Evolutionary conservation across 1,140 invertebrate species (phyloP), one percentile per base, ranked within the genome.

Genomic region (Lepidurus arcticus): DNA sequence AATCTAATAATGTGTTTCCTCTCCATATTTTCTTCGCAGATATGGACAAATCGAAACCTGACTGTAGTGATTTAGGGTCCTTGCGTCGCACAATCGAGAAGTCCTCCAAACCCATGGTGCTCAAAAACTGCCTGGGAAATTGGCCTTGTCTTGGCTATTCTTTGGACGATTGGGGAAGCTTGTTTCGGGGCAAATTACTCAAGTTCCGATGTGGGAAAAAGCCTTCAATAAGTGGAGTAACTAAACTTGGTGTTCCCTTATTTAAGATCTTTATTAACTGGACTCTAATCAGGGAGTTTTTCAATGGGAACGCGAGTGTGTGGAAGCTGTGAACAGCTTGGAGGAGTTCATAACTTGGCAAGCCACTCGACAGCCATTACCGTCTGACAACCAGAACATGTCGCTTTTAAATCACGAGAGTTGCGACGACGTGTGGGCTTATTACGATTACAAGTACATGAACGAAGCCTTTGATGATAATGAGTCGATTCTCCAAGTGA

Each of bases 401-500:
- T 44, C 24, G 10, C 26, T 45, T 9, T 24, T 78, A 10, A 78
- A 44, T 47, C 24, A 34, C 7, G 13, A 26, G 11, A 79, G 73
- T 78, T 42, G 76, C 10, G 24, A 83, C 73, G 80, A 82, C 8
- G 81, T 87, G 76, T 94, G 92, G 90, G 88, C 90, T 84, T 95
- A 94, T 84, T 92, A 92, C 86, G 93, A 94, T 85, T 95, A 95
- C 83, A 94, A 94, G 85, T 90, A 94, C 85, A 88, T 94, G 84
- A 86, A 88, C 77, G 87, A 92, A 79, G 90, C 91, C 87, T 90
- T 92, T 82, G 81, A 86, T 81, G 84, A 87, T 78, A 85, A 90
- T 76, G 82, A 87, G 82, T 87, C 91, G 82, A 83, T 93, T 81
- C 82, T 88, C 78, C 85, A 89, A 83, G 89, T 91, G 42, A 75